A percentile compares a stretch with the other conserved stretches of the same genome.
Conservation (phyloP, 1,140 invertebrate genomes). For the Plodia interpunctella region DNA sequence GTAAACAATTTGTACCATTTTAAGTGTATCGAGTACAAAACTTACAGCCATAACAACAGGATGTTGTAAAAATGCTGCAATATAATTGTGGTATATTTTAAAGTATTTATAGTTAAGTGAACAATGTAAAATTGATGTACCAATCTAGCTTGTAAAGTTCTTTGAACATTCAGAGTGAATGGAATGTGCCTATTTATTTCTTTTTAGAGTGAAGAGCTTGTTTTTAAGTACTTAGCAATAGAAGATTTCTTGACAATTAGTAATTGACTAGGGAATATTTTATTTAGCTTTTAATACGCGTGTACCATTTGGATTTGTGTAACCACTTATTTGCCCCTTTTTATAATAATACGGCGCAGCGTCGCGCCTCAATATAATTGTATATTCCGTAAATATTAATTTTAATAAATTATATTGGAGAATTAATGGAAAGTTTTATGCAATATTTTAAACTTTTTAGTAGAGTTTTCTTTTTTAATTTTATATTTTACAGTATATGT, state of each 20-base stretch:
- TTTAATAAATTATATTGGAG: slow-evolving; percentile 50
- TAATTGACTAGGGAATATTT: slow-evolving; percentile 45
- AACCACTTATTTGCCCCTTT: slow-evolving; percentile 33
- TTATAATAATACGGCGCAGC: slow-evolving; percentile 25
- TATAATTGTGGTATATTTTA: slow-evolving; percentile 56
- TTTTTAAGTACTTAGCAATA: slow-evolving; percentile 52
- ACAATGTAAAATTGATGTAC: slow-evolving; percentile 45
- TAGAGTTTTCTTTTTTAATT: slow-evolving; percentile 40
- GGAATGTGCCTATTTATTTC: slow-evolving; percentile 72
- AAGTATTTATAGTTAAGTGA: slow-evolving; percentile 37
- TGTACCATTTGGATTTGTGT: slow-evolving; percentile 23
- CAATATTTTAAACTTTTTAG: slow-evolving; percentile 56
- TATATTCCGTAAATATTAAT: slow-evolving; percentile 62
- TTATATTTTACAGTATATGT: slow-evolving; percentile 24
- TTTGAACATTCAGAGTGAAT: slow-evolving; percentile 58
- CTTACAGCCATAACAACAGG: slow-evolving; percentile 53
- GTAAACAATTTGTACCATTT: neutral
- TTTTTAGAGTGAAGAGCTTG: slow-evolving; percentile 54
- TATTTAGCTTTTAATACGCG: slow-evolving; percentile 19
- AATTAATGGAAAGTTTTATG: slow-evolving; percentile 47
- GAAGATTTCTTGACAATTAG: slow-evolving; percentile 43
- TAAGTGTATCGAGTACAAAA: slow-evolving; percentile 59
- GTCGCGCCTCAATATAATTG: slow-evolving; percentile 19
- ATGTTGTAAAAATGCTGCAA: slow-evolving; percentile 52
- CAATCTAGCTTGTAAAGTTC: slow-evolving; percentile 51